phyloP scores from a whole-genome alignment of 2,888 invertebrate species.

The Cephus rjabovi region DNA sequence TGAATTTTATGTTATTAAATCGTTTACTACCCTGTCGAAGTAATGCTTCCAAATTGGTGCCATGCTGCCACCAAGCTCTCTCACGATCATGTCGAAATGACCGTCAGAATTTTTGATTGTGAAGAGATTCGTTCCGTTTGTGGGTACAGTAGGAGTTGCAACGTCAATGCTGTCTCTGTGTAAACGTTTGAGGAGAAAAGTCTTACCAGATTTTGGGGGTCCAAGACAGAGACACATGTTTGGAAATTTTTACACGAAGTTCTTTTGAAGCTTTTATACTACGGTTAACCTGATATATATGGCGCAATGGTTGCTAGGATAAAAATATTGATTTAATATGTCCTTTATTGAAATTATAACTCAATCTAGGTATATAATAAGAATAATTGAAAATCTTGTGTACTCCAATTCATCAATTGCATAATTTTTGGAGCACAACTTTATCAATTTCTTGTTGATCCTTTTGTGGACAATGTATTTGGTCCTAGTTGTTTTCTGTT shows the following conservation, averaged over 20 bases:
- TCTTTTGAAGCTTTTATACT: not conserved
- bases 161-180: constrained; percentile 80
- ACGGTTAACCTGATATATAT: not conserved
- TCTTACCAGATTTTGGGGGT: constrained; percentile 85
- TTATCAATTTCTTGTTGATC: not conserved
- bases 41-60: constrained; percentile 86
- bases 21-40: constrained; percentile 69
- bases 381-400: not conserved
- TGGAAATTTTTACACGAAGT: not conserved
- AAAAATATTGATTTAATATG: not conserved
- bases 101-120: constrained; percentile 71
- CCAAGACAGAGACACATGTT: constrained; percentile 78
- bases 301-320: not conserved
- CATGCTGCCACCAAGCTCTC: constrained; percentile 86
- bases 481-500: not conserved
- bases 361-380: not conserved
- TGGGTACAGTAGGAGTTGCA: constrained; percentile 83
- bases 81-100: constrained; percentile 71
- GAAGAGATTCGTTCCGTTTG: constrained; percentile 83
- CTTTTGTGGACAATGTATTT: not conserved
- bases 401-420: not conserved
- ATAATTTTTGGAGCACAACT: not conserved
- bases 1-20: not conserved
- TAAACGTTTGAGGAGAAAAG: constrained; percentile 79
- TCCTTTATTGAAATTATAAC: not conserved